Percentiles rank a stretch among this genome's conserved stretches.
phyloP scores from a whole-genome alignment of 1,140 invertebrate genomes.

The Philotrypesis tridentata region DNA sequence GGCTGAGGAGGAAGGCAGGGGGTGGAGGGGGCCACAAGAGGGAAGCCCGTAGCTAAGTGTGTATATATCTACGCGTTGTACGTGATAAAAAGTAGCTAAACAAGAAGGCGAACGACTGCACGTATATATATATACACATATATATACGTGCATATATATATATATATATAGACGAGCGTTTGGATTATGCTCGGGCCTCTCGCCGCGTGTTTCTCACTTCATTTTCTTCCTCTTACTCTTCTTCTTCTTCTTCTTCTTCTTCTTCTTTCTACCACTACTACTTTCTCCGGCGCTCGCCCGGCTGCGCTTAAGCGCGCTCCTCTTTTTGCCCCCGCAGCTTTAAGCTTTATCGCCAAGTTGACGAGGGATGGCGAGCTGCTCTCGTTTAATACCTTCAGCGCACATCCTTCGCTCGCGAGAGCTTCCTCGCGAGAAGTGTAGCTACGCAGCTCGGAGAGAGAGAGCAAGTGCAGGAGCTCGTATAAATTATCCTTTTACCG shows the following conservation, averaged over 20 bases:
- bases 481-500: too few relatives aligned
- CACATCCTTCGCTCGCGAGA: neutral
- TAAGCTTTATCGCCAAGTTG: constrained; percentile 35
- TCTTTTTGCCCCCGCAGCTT: neutral
- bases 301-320: too few relatives aligned
- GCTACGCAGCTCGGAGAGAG: neutral
- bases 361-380: neutral
- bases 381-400: constrained; percentile 18
- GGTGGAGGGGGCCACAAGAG: too few relatives aligned
- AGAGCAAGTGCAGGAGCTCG: neutral
- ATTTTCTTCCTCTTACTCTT: constrained; percentile 21
- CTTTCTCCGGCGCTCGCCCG: too few relatives aligned
- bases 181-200: neutral
- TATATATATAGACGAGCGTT: neutral
- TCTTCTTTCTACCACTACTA: too few relatives aligned
- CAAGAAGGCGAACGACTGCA: neutral
- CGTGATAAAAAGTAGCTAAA: neutral
- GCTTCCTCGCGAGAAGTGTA: neutral
- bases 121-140: neutral
- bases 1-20: too few relatives aligned
- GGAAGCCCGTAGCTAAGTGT: too few relatives aligned
- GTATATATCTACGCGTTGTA: too few relatives aligned
- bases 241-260: too few relatives aligned
- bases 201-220: constrained; percentile 32
- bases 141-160: too few relatives aligned